Base-by-base conservation (phyloP, 2,888 invertebrate genomes). In the Cephus pygmeus region DNA sequence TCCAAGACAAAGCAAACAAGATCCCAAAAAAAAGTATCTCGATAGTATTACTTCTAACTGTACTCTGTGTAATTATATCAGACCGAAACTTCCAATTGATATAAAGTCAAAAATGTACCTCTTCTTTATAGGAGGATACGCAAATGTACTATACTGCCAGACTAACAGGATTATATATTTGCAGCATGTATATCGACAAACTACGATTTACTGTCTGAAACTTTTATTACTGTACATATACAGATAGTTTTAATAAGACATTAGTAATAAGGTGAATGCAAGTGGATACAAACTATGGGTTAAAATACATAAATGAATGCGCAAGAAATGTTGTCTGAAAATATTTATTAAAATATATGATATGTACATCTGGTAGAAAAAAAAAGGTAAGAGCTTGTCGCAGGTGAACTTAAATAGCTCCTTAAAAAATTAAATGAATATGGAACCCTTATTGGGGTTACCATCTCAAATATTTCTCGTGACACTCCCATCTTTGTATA, bases 261-360 rank as follows among this genome's bases (percentile, higher is more conserved):
- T 56, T 23, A 56, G 56, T 23, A 56, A 56, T 56, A 9, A 56
- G 23, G 56, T 23, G 56, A 56, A 56, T 56, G 56, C 23, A 56
- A 23, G 56, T 56, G 56, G 56, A 23, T 56, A 56, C 2, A 9
- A 56, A 23, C 6, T 2, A 23, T 56, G 56, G 23, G 9, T 56
- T 2, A 56, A 56, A 56, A 23, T 56, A 56, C 2, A 56, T 56
- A 56, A 74, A 35, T 74, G 36, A 35, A 36, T 35, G 23, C 12
- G 15, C 30, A 74, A 6, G 23, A n/a, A 69, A 75, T 69, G 69
- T 77, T 80, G 69, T 75, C 69, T 79, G 76, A 82, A 79, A 80
- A 76, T 79, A 82, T 84, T 84, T 84, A 82, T 82, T 84, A 82
- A 84, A 84, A 84, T 82, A 81, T 80, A 82, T 79, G 81, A 73